Evolutionary conservation across 64 coral and sea anemone genomes (phyloP), one percentile per base, ranked within the genome.

Genomic region (Pocillopora verrucosa): DNA sequence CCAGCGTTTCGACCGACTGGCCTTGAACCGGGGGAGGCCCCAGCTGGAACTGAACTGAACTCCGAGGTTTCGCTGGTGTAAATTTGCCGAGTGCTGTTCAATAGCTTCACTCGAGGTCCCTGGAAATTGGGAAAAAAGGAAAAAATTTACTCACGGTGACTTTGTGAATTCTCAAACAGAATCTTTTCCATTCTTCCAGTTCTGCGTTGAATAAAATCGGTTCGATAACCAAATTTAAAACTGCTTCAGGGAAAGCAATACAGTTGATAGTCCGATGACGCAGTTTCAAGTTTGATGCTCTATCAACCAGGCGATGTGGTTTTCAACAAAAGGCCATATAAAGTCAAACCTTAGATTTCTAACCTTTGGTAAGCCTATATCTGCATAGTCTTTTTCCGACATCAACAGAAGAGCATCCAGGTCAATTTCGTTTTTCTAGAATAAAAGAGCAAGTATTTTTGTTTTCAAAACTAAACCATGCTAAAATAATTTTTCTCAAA

Each of bases 351-450:
- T 15, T 9, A n/a, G 20, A 11, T 72, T 19, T 45, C 65, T 85
- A 64, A 99, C 97, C 88, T 99, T 89, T 14, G 97, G 97, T 86
- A 99, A 76, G 64, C 97, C 97, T 34, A 99, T 99, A 77, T 99
- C 97, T 34, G 97, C 91, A 58, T 99, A 99, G 62, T 99, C 97
- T 74, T 95, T 99, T 91, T 99, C 97, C 20, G 90, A 95, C 97
- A 99, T 99, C 86, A 99, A 82, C 88, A 99, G 76, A 75, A 99
- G 79, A 14, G 97, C 97, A 76, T 99, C 97, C n/a, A 99, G 90
- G 59, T 99, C 97, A 65, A 99, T 99, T 89, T 99, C 97, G 80
- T 99, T 99, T 93, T 95, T 92, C 97, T 99, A 77, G 16, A 75
- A 78, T 83, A 45, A 41, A 79, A 73, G 37, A 83, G 34, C 72